These are phyloP conservation scores for Peromyscus maniculatus DNA, from an alignment of 2,113 vertebrate species.

Conservation along the genomic window DNA sequence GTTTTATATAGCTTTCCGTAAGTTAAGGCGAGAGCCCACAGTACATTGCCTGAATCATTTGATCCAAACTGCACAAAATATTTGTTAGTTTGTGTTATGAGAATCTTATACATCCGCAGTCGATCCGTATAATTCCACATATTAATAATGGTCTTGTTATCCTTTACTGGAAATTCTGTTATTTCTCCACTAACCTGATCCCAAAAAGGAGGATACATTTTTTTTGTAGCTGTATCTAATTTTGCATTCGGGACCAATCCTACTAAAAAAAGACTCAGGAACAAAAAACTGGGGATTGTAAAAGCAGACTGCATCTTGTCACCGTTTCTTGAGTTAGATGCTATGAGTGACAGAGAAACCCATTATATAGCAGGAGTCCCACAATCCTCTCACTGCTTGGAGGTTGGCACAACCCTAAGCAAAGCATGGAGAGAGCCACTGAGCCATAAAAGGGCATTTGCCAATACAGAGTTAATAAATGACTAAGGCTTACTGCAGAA, in stretches of 20 bases:
- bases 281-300: not conserved
- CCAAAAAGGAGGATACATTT: not conserved
- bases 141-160: not conserved
- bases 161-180: not conserved
- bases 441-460: not conserved
- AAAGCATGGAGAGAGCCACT: not conserved
- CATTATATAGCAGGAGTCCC: not conserved
- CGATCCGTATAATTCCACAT: not conserved
- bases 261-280: not conserved
- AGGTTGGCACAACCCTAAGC: not conserved
- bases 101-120: not conserved
- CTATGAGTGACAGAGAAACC: not conserved
- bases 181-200: not conserved
- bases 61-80: slow-evolving; percentile 20
- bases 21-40: not conserved
- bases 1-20: not conserved
- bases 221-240: not conserved
- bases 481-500: not conserved
- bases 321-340: not conserved
- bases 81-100: slow-evolving; percentile 4
- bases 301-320: not conserved
- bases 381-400: not conserved
- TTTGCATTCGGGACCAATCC: not conserved
- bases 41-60: not conserved
- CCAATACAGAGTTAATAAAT: not conserved